Base-by-base conservation (phyloP, 92 coral and sea anemone genomes). In the Phymanthus crucifer region DNA sequence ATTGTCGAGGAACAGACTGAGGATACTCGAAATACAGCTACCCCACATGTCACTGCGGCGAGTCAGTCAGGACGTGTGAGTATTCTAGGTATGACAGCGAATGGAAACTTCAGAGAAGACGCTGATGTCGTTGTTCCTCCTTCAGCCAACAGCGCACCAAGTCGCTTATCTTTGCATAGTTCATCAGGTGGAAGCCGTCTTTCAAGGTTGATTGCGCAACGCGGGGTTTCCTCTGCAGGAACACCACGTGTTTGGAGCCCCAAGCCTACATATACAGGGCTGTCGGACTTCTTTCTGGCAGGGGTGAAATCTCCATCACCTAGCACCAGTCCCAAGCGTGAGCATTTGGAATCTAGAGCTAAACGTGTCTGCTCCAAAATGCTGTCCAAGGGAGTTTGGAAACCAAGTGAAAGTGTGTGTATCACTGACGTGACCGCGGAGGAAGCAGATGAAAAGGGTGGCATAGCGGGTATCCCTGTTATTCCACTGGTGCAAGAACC, bases 231-330 rank as follows among this genome's bases (percentile, higher is more conserved):
- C 57, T 71, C 86, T 21, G 32, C 74, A 11, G 74, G 19, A 12
- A 26, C 54, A 5, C 78, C 54, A 19, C 94, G 97, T 56, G 91
- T 91, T 40, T 95, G 99, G 99, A 92, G 90, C 67, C 95, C 95
- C 5, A 80, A 86, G 40, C 95, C 91, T 5, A 47, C 83, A 6
- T 89, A 90, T 76, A 88, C 90, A 1, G 99, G 97, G 3, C 77
- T 95, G 33, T 85, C 97, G 1, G 84, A 85, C 45, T 95, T 95
- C 79, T 95, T 95, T 68, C 90, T 95, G 16, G 91, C 88, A 34
- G 99, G 97, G 21, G 97, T 95, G 31, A 75, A 87, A 38, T 71
- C 78, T 11, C 90, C 65, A 8, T 50, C 80, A 4, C 67, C 83
- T 2, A 77, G 84, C 32, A 52, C 32, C 38, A 58, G 70, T 1